Evolutionary conservation across 2,888 invertebrate species (phyloP), one percentile per base, ranked within the genome.

Genomic region (Phengaris arion): DNA sequence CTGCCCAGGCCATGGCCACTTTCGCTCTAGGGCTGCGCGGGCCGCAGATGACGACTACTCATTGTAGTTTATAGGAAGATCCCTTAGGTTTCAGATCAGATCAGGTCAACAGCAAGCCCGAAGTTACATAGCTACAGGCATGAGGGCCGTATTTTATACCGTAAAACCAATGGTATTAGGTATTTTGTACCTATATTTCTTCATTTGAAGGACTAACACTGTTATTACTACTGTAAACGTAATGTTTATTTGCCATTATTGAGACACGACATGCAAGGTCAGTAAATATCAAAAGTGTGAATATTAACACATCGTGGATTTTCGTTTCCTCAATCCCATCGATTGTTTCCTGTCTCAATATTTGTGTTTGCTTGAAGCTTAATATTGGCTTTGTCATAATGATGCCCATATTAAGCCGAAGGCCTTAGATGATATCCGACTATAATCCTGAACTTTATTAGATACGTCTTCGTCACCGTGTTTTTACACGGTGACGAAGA

Each of bases 251-350:
- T 72, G 54, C 72, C 10, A 72, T 72, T 52, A 72, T 72, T 54
- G 72, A 72, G 54, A 22, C 54, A 72, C 35, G 72, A 52, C 72
- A 72, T 51, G 69, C 54, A 72, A 72, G 72, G 72, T 54, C 72
- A 52, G 52, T 72, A 22, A 54, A 72, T 54, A 64, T 64, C 12
- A 64, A 12, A 45, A 64, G 54, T 72, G 72, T 72, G 72, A 72
- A 54, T 54, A 52, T 72, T 72, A 72, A 35, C 72, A 72, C 54
- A 72, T 72, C 54, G 54, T 45, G 52, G 52, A 35, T 72, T 52
- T 54, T 72, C 52, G 54, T 72, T 72, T 72, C 72, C 72, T 72
- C 72, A 72, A 72, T 72, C 54, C 54, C 54, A 12, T 70, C 10
- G 48, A 12, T 6, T 72, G 52, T 72, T 52, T 72, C 22, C 13